Conservation (phyloP, 2,113 vertebrate genomes). For the Syngnathus floridae region DNA sequence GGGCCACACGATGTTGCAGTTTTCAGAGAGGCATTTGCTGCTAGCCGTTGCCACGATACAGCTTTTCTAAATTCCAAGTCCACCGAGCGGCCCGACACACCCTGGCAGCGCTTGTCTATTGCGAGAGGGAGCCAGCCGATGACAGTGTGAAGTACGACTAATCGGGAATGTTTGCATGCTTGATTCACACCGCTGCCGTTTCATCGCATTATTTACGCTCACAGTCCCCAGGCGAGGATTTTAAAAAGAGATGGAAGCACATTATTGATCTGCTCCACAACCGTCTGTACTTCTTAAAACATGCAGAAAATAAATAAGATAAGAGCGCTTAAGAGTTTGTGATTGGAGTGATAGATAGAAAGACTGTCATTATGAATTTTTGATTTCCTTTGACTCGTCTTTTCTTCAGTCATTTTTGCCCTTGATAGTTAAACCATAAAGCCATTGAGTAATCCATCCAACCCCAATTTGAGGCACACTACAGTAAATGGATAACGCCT, state of each 20-base stretch:
- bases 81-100: constrained; percentile 4
- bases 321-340: not conserved
- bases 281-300: not conserved
- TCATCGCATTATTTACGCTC: constrained; percentile 2
- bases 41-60: constrained; percentile 37
- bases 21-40: constrained; percentile 37
- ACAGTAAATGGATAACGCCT: constrained; percentile 25
- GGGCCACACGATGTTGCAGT: constrained; percentile 19
- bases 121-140: constrained; percentile 9
- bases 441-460: not conserved
- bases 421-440: not conserved
- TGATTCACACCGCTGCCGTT: not conserved
- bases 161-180: not conserved
- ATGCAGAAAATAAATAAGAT: no score
- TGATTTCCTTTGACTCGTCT: not conserved
- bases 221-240: not conserved
- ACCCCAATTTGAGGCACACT: no score
- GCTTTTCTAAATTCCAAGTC: constrained; percentile 37
- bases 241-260: not conserved
- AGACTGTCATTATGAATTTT: not conserved
- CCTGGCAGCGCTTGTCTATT: constrained; percentile 1
- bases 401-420: no score
- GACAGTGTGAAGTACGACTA: not conserved
- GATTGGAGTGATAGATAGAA: not conserved
- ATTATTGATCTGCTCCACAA: not conserved